phyloP scores from a whole-genome alignment of 2,113 vertebrate genomes.

The Hirundichthys speculiger region DNA sequence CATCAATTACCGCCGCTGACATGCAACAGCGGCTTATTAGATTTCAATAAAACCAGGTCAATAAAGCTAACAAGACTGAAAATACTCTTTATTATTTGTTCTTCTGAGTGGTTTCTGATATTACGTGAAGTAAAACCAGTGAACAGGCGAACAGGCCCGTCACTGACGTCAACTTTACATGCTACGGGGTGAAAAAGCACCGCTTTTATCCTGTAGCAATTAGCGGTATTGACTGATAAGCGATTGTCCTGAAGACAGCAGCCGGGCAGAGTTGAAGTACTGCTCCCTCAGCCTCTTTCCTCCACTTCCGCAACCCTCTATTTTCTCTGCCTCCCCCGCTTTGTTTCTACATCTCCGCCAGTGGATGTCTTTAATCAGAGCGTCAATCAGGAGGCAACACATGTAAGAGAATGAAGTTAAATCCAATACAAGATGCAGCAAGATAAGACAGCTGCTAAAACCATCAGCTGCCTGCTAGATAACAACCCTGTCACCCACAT shows the following conservation, averaged over 20 bases:
- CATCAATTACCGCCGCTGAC: too few relatives aligned
- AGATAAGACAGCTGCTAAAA: conserved; percentile 76
- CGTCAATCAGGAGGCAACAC: conserved; percentile 64
- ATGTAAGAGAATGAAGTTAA: conserved; percentile 67
- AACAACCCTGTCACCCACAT: conserved; percentile 67
- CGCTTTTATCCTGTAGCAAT: background rate
- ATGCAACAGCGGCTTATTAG: background rate
- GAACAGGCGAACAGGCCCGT: too few relatives aligned
- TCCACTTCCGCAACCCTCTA: background rate
- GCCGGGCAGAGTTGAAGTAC: conserved; percentile 1
- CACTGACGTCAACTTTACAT: background rate
- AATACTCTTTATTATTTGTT: too few relatives aligned
- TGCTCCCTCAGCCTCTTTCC: background rate
- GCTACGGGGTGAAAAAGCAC: background rate
- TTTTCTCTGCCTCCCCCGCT: background rate
- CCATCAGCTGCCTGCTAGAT: conserved; percentile 66
- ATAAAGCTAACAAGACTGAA: too few relatives aligned
- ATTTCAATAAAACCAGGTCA: conserved; percentile 3
- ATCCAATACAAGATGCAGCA: conserved; percentile 72
- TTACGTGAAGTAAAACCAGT: too few relatives aligned
- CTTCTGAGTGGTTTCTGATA: too few relatives aligned
- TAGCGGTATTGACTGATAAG: conserved; percentile 3
- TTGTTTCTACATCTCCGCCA: conserved; percentile 37
- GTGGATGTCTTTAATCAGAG: conserved; percentile 72
- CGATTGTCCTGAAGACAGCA: background rate